phyloP scores from a whole-genome alignment of 1,140 invertebrate genomes.

The Aphaenogaster floridana region DNA sequence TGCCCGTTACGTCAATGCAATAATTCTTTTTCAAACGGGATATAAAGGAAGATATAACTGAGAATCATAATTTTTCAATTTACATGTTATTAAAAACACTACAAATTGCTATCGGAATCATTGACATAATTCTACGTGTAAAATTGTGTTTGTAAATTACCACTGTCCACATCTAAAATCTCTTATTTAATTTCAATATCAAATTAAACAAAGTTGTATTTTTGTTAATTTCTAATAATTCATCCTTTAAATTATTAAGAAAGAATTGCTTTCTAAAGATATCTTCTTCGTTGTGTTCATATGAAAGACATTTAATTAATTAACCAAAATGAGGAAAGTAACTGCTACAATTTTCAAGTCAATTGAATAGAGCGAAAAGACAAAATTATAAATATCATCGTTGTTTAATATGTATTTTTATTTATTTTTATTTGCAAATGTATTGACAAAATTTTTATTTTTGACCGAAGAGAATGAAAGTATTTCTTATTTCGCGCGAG shows the following conservation, averaged over 20 bases:
- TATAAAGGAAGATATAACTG: background rate
- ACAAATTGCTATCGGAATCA: background rate
- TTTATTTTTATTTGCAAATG: background rate
- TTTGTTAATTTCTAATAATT: background rate
- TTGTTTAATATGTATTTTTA: constrained; percentile 16
- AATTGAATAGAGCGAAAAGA: background rate
- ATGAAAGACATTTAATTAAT: constrained; percentile 9
- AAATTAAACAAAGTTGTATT: background rate
- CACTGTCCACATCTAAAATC: background rate
- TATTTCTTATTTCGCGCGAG: constrained; percentile 20
- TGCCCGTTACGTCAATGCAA: background rate
- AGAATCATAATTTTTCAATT: background rate
- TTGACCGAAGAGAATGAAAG: constrained; percentile 16
- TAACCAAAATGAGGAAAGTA: background rate
- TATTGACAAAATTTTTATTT: constrained; percentile 3
- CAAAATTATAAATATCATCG: too few relatives aligned
- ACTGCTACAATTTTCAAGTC: background rate
- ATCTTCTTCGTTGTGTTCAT: background rate
- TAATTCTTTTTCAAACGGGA: background rate
- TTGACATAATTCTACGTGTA: background rate
- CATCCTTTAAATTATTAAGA: background rate
- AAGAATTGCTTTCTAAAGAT: background rate
- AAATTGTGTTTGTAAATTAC: background rate
- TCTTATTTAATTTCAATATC: background rate
- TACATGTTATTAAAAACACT: background rate